These are phyloP conservation scores for Prionailurus bengalensis DNA, from an alignment of 2,113 vertebrate genomes.

Conservation along the genomic window DNA sequence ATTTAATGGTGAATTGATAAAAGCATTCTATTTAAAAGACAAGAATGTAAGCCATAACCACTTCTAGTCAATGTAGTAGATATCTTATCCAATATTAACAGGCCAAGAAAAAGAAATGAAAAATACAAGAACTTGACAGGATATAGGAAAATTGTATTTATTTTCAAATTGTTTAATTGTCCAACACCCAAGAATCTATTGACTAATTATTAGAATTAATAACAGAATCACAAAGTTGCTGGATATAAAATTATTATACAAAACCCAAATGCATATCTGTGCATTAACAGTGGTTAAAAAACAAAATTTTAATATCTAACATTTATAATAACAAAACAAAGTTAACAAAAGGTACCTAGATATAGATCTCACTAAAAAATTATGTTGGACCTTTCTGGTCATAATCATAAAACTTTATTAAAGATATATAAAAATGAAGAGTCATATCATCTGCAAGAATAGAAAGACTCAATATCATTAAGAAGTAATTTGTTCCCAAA, in stretches of 20 bases:
- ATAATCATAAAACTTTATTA: constrained; percentile 42
- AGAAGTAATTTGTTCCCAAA: background rate
- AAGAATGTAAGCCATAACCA: background rate
- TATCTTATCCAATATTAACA: background rate
- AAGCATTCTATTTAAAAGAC: background rate
- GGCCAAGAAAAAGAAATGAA: background rate
- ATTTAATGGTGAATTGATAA: background rate
- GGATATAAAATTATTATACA: background rate
- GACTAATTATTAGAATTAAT: background rate
- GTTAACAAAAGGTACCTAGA: background rate
- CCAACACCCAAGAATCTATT: background rate
- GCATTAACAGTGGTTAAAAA: background rate
- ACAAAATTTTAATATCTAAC: background rate
- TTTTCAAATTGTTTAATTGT: constrained; percentile 24
- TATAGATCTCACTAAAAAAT: background rate
- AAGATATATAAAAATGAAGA: constrained; percentile 16
- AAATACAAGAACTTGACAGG: background rate
- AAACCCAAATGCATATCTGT: constrained; percentile 16
- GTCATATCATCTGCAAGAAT: background rate
- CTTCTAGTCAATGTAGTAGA: background rate
- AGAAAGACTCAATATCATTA: background rate
- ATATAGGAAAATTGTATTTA: constrained; percentile 5
- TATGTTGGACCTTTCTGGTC: background rate
- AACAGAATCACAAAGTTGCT: background rate
- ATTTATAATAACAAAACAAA: background rate